Conservation (phyloP, 2,888 invertebrate species). For the Plebejus melissa region DNA sequence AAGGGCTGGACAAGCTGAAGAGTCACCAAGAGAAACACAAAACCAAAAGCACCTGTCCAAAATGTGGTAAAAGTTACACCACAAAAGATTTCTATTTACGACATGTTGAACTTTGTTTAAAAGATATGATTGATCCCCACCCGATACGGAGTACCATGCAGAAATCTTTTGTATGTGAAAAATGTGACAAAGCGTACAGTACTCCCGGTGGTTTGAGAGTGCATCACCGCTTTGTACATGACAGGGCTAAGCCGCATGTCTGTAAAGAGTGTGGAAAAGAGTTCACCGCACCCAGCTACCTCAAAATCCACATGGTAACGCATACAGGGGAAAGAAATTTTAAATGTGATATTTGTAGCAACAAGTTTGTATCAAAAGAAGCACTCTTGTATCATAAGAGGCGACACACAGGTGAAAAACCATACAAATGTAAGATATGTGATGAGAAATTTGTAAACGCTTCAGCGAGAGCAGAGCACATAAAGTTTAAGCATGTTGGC, state of each 20-base stretch:
- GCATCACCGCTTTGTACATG: slow-evolving; percentile 63
- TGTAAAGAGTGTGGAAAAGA: slow-evolving; percentile 61
- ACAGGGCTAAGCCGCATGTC: slow-evolving; percentile 59
- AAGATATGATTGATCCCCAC: slow-evolving; percentile 58
- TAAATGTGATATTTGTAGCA: slow-evolving; percentile 57
- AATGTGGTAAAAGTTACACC: slow-evolving; percentile 61
- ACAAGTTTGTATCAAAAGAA: slow-evolving; percentile 65
- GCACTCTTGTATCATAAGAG: slow-evolving; percentile 66
- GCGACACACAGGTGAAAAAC: slow-evolving; percentile 68
- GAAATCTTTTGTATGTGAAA: slow-evolving; percentile 52
- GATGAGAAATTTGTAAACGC: slow-evolving; percentile 66
- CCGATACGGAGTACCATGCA: slow-evolving; percentile 55
- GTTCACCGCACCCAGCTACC: slow-evolving; percentile 68
- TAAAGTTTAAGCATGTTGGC: slow-evolving; percentile 64
- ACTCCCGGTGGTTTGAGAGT: slow-evolving; percentile 63
- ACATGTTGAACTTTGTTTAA: slow-evolving; percentile 60
- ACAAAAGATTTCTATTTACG: slow-evolving; percentile 59
- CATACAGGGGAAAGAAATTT: slow-evolving; percentile 69
- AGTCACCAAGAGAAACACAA: slow-evolving; percentile 60
- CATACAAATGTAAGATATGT: slow-evolving; percentile 61
- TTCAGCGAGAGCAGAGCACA: slow-evolving; percentile 67
- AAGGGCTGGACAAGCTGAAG: slow-evolving; percentile 52
- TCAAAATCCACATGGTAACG: slow-evolving; percentile 62
- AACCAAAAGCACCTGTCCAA: slow-evolving; percentile 56
- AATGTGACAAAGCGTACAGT: slow-evolving; percentile 64